phyloP scores from a whole-genome alignment of 1,140 invertebrate genomes.

The Arctopsyche grandis region DNA sequence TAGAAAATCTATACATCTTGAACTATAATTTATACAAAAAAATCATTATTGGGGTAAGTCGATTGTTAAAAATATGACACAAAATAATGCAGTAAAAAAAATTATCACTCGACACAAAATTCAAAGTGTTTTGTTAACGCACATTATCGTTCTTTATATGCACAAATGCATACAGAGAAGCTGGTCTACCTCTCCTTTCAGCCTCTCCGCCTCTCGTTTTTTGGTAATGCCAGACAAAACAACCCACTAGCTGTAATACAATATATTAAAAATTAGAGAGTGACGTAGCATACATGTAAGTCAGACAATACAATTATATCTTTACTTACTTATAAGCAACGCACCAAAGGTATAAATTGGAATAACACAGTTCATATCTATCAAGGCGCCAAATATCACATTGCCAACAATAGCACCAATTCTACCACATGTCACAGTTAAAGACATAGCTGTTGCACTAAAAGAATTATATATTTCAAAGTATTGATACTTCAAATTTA shows the following conservation, averaged over 20 bases:
- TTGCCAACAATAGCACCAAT: constrained; percentile 69
- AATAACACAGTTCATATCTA: constrained; percentile 67
- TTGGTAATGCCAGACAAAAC: constrained; percentile 64
- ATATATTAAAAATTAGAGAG: constrained; percentile 44
- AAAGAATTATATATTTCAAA: constrained; percentile 34
- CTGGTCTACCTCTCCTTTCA: neutral
- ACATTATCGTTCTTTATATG: neutral
- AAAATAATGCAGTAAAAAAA: too few species aligned
- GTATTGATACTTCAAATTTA: neutral
- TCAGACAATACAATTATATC: too few species aligned
- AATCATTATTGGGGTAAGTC: too few species aligned
- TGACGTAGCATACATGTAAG: too few species aligned
- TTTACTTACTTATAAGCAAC: constrained; percentile 63
- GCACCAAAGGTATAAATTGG: constrained; percentile 68
- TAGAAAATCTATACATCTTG: too few species aligned
- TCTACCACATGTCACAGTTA: constrained; percentile 67
- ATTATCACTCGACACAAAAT: neutral
- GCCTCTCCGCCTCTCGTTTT: constrained; percentile 55
- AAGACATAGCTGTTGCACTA: constrained; percentile 68
- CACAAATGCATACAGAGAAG: constrained; percentile 4
- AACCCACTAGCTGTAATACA: constrained; percentile 66
- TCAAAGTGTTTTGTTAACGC: neutral
- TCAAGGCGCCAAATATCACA: constrained; percentile 67
- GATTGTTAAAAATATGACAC: too few species aligned
- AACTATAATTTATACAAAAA: too few species aligned